Percentiles rank a stretch among this genome's conserved stretches.
These are phyloP conservation scores for Drosophila simulans DNA, from an alignment of 1,140 invertebrate species.

Conservation along the genomic window DNA sequence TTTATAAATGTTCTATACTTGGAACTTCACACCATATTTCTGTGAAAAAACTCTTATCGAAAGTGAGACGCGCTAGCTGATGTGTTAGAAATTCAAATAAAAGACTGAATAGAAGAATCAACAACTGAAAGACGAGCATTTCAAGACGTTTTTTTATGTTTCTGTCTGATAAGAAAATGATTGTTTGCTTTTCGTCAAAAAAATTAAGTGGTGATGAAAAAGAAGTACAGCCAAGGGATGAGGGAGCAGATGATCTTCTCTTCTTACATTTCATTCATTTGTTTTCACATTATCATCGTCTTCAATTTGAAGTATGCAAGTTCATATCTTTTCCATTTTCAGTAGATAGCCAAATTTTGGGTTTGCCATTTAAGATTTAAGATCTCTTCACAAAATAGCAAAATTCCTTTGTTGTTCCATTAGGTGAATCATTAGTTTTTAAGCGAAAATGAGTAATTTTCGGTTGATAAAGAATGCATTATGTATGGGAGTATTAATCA, in stretches of 20 bases:
- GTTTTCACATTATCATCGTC: not conserved
- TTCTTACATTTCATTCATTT: not conserved
- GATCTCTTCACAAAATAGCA: no score
- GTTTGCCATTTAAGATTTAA: no score
- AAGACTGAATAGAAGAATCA: not conserved
- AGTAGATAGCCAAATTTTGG: no score
- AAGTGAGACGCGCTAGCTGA: not conserved
- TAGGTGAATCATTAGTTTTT: not conserved
- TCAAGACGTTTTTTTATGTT: slow-evolving; percentile 1
- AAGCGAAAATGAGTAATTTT: not conserved
- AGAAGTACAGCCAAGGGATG: not conserved
- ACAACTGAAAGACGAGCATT: slow-evolving; percentile 4
- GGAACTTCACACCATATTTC: slow-evolving; percentile 1
- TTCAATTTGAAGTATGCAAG: not conserved
- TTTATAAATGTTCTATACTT: not conserved
- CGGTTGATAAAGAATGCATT: no score
- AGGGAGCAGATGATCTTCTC: not conserved
- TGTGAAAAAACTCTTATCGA: slow-evolving; percentile 38
- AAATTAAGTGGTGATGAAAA: not conserved
- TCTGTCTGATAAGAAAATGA: slow-evolving; percentile 27
- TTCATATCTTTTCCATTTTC: not conserved
- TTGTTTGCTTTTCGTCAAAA: slow-evolving; percentile 22
- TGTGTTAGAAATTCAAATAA: slow-evolving; percentile 24
- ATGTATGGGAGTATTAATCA: no score
- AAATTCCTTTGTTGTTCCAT: not conserved